Base-by-base conservation (phyloP, 2,113 vertebrate species). In the Hemiprocne comata region DNA sequence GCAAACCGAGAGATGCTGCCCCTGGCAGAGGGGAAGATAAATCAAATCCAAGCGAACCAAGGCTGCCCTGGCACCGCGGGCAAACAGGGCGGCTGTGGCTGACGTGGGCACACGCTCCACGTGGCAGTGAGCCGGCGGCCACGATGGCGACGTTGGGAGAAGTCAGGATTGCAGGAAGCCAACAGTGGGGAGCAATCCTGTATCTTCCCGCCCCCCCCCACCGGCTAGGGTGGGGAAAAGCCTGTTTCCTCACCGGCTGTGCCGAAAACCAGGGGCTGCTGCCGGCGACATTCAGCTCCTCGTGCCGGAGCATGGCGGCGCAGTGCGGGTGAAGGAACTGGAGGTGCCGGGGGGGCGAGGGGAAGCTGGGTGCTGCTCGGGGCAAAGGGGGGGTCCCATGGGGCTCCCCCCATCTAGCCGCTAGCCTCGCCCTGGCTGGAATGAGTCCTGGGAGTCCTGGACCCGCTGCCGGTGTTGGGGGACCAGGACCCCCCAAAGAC, bases 51-150 rank as follows among this genome's bases (percentile, higher is more conserved):
- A 5, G 10, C 3, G 14, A 62, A 69, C 4, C 7, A 17, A 28
- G 31, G 5, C 4, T 1, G 7, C 2, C 4, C 0, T 4, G 3
- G 7, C 2, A 3, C 62, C 10, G 3, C 0, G 17, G 42, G 67
- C 46, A 33, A n/a, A 44, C 19, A 6, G 51, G 53, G 57, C 3
- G 7, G 50, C 66, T 8, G 3, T 3, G 2, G 20, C 10, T 0
- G 11, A 20, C 9, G 24, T 7, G 58, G 82, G 62, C 24, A 0
- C 9, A 4, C 0, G 34, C 74, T 77, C 58, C 90, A 84, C 73
- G 38, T 80, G 91, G 91, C 90, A 74, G 29, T 4, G 11, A 40
- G 82, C 53, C 6, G 42, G 53, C 1, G 7, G 51, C 66, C 51
- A 26, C 60, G 8, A 4, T 2, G 4, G 50, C 24, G 13, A 40